phyloP scores from a whole-genome alignment of 2,797 vertebrate species.

The Ptychadena robeensis region DNA sequence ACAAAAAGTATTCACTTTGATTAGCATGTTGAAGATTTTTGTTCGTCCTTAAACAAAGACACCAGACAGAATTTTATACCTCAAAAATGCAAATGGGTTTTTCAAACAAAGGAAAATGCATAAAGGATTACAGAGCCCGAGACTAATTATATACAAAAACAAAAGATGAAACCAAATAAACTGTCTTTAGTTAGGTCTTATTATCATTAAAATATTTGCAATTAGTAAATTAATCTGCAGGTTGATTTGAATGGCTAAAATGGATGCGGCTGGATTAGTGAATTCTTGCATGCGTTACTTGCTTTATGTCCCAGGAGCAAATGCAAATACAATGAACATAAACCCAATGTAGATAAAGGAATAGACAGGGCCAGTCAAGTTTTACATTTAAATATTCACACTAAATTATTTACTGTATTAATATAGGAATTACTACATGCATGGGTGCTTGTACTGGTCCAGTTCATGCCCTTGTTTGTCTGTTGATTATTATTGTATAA shows the following conservation, averaged over 20 bases:
- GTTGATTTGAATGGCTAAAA: slow-evolving; percentile 24
- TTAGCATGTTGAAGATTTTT: slow-evolving; percentile 72
- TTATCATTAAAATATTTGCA: not conserved
- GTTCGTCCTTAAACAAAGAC: slow-evolving; percentile 74
- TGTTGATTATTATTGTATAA: not conserved
- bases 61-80: slow-evolving; percentile 65
- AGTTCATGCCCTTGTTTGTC: not conserved
- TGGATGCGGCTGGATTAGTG: not conserved
- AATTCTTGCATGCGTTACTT: not conserved
- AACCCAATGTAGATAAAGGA: not conserved
- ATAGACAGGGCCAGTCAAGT: too few species aligned
- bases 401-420: not conserved
- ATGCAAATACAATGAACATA: not conserved
- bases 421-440: not conserved
- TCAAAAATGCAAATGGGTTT: slow-evolving; percentile 65
- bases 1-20: slow-evolving; percentile 76
- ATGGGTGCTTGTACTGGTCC: not conserved
- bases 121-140: slow-evolving; percentile 61
- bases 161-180: slow-evolving; percentile 55
- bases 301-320: not conserved
- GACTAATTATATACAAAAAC: slow-evolving; percentile 34
- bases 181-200: slow-evolving; percentile 50
- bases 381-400: too few species aligned
- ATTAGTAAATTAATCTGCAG: slow-evolving; percentile 54
- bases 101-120: slow-evolving; percentile 65